Percentiles rank a stretch among this genome's conserved stretches.
These are phyloP conservation scores for Hemithea aestivaria DNA, from an alignment of 2,888 invertebrate genomes.

Conservation along the genomic window DNA sequence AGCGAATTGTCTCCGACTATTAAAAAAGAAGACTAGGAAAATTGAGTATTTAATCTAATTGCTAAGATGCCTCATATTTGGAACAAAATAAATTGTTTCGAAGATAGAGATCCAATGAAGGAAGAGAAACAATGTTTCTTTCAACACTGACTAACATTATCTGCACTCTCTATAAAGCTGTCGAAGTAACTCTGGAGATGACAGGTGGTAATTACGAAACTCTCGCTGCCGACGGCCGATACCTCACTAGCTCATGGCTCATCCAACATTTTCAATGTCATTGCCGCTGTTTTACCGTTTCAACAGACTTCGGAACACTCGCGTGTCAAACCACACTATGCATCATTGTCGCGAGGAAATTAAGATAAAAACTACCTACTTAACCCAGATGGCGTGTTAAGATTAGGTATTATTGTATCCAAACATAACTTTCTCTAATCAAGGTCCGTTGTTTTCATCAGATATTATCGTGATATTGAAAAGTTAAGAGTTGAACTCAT, in stretches of 20 bases:
- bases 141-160: slow-evolving; percentile 30
- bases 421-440: slow-evolving; percentile 24
- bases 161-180: slow-evolving; percentile 41
- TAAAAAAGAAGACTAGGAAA: not conserved
- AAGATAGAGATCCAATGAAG: slow-evolving; percentile 16
- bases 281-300: slow-evolving; percentile 34
- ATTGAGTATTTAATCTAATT: no score
- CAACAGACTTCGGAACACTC: slow-evolving; percentile 9
- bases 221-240: slow-evolving; percentile 37
- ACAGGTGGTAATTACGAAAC: slow-evolving; percentile 58
- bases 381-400: slow-evolving; percentile 26
- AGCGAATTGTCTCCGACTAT: no score
- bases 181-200: slow-evolving; percentile 45
- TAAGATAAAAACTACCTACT: slow-evolving; percentile 23
- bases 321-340: slow-evolving; percentile 15
- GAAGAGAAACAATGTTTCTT: slow-evolving; percentile 20
- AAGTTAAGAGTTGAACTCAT: slow-evolving; percentile 16
- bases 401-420: slow-evolving; percentile 22
- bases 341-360: slow-evolving; percentile 22
- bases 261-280: slow-evolving; percentile 51
- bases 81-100: no score
- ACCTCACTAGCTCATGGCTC: slow-evolving; percentile 10
- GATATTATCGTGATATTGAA: slow-evolving; percentile 19
- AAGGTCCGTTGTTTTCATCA: slow-evolving; percentile 27
- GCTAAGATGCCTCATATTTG: no score